phyloP scores from a whole-genome alignment of 2,113 vertebrate species.

The Tachuris rubrigastra region DNA sequence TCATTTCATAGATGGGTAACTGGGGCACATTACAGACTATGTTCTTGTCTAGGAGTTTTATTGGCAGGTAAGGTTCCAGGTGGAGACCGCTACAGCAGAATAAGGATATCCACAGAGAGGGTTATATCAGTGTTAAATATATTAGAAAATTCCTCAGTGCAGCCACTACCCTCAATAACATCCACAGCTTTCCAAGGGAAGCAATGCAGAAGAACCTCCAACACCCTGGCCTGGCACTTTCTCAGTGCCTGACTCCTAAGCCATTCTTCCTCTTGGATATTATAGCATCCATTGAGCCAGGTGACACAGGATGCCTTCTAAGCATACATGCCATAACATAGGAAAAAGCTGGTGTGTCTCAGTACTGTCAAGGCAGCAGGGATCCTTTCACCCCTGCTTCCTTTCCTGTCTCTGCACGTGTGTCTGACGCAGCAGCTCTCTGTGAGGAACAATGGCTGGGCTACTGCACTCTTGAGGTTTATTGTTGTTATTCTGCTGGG shows the following conservation, averaged over 20 bases:
- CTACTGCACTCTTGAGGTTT: not conserved
- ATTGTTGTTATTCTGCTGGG: not conserved
- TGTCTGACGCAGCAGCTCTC: not conserved
- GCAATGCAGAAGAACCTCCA: not conserved
- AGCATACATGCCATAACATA: not conserved
- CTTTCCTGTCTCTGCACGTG: rapidly evolving
- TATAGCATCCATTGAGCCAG: not conserved
- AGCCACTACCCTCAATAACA: not conserved
- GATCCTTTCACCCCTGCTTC: not conserved
- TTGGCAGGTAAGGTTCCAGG: not conserved
- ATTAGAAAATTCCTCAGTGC: not conserved
- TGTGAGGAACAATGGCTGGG: not conserved
- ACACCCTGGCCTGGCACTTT: not conserved
- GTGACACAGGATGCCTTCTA: not conserved
- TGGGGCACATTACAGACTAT: not conserved
- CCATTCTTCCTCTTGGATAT: not conserved
- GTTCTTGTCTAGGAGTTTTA: not conserved
- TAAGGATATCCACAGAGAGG: not conserved
- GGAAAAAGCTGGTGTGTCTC: not conserved
- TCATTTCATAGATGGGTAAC: constrained; percentile 42
- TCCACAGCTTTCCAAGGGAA: not conserved
- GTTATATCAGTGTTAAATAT: not conserved
- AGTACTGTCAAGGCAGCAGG: not conserved
- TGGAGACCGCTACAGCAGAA: not conserved
- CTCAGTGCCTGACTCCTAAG: not conserved